These are phyloP conservation scores for Saccostrea echinata DNA, from an alignment of 1,140 invertebrate species.

Conservation along the genomic window DNA sequence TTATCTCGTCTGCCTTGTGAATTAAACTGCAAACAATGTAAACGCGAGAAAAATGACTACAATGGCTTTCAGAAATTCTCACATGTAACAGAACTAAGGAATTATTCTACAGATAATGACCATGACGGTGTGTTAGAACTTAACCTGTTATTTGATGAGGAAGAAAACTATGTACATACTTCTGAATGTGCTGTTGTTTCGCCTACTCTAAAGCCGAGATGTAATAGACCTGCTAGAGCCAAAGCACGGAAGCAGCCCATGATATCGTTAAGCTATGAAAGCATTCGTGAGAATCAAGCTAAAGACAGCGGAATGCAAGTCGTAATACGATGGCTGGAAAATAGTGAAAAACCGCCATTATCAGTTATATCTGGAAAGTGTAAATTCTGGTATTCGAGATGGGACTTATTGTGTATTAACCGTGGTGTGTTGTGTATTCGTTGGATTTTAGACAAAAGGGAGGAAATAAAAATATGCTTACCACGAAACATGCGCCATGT, in stretches of 20 bases:
- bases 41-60: conserved; percentile 19
- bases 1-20: conserved; percentile 27
- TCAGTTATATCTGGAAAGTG: background rate
- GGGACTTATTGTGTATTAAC: conserved; percentile 27
- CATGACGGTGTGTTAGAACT: background rate
- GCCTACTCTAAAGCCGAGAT: conserved; percentile 44
- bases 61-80: background rate
- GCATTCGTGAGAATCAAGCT: background rate
- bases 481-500: background rate
- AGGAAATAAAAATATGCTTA: conserved; percentile 17
- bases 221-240: background rate
- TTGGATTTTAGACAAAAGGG: conserved; percentile 12
- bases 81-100: conserved; percentile 11
- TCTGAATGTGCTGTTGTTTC: conserved; percentile 37
- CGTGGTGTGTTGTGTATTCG: conserved; percentile 40
- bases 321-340: background rate
- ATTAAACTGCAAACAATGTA: conserved; percentile 52
- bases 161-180: background rate
- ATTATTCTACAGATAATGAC: background rate
- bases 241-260: background rate
- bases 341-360: conserved; percentile 7
- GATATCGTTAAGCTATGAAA: background rate
- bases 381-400: conserved; percentile 41
- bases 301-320: background rate
- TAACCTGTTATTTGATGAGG: background rate